Conservation (phyloP, 2,113 vertebrate genomes). For the Poecile atricapillus region DNA sequence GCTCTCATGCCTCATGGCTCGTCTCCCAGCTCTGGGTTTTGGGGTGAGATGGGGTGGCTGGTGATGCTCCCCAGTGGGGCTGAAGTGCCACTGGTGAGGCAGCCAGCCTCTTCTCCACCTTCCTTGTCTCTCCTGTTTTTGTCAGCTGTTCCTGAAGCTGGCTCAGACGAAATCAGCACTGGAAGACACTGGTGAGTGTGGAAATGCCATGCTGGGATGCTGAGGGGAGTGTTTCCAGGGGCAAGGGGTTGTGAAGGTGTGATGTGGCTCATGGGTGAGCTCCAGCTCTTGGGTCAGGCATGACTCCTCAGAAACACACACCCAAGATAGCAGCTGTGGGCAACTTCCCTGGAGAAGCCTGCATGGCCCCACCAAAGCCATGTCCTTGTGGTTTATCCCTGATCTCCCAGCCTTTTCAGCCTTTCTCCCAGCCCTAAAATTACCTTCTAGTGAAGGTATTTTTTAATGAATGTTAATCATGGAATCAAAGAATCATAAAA, state of each 20-base stretch:
- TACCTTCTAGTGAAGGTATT: neutral
- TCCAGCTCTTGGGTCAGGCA: neutral
- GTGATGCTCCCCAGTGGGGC: neutral
- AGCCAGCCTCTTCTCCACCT: neutral
- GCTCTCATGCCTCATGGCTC: neutral
- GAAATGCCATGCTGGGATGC: neutral
- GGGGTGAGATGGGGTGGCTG: neutral
- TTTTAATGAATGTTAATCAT: neutral
- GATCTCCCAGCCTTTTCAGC: neutral
- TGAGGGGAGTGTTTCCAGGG: accelerated
- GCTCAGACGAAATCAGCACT: constrained; percentile 86
- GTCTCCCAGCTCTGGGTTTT: neutral
- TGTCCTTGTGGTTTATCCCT: neutral
- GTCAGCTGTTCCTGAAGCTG: constrained; percentile 86
- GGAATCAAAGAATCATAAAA: neutral
- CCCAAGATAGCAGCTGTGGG: accelerated
- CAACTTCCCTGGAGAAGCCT: neutral
- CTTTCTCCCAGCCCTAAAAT: neutral
- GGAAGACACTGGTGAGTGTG: constrained; percentile 86
- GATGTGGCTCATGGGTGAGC: accelerated
- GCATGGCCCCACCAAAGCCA: neutral
- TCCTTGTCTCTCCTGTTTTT: neutral
- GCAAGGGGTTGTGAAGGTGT: accelerated
- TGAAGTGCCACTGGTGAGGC: accelerated
- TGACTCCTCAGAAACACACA: accelerated